Percentiles rank a stretch among this genome's conserved stretches.
phyloP scores from a whole-genome alignment of 2,888 invertebrate genomes.

The Drosophila birchii region DNA sequence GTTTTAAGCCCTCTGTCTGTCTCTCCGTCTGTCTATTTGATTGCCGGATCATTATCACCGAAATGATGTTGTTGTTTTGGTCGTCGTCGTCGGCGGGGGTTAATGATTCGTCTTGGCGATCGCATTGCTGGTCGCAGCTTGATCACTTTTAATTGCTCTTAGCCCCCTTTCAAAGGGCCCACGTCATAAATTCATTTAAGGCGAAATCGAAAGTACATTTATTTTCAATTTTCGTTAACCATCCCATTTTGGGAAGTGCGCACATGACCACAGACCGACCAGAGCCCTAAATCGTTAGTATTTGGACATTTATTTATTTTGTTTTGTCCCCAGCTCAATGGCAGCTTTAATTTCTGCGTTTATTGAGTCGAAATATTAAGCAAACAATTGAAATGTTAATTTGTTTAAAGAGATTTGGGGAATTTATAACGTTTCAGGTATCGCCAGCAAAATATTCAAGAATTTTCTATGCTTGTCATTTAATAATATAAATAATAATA shows the following conservation, averaged over 20 bases:
- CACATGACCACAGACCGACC: slow-evolving; percentile 15
- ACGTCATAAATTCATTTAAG: slow-evolving; percentile 70
- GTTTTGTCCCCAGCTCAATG: background rate
- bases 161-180: slow-evolving; percentile 35
- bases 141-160: slow-evolving; percentile 64
- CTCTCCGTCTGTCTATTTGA: slow-evolving; percentile 48
- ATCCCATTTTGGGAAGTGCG: slow-evolving; percentile 48
- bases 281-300: background rate
- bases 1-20: slow-evolving; percentile 29
- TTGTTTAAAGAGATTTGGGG: background rate
- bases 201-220: slow-evolving; percentile 68
- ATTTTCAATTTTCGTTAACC: slow-evolving; percentile 66
- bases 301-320: background rate
- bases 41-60: slow-evolving; percentile 72
- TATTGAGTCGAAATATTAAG: background rate
- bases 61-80: slow-evolving; percentile 58
- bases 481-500: no score
- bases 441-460: no score
- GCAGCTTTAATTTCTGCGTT: background rate
- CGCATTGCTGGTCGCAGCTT: slow-evolving; percentile 36
- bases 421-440: background rate
- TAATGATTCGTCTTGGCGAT: slow-evolving; percentile 56
- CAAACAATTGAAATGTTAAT: background rate
- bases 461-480: no score
- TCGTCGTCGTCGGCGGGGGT: slow-evolving; percentile 14